phyloP scores from a whole-genome alignment of 2,797 vertebrate genomes.

The Remorina albescens region DNA sequence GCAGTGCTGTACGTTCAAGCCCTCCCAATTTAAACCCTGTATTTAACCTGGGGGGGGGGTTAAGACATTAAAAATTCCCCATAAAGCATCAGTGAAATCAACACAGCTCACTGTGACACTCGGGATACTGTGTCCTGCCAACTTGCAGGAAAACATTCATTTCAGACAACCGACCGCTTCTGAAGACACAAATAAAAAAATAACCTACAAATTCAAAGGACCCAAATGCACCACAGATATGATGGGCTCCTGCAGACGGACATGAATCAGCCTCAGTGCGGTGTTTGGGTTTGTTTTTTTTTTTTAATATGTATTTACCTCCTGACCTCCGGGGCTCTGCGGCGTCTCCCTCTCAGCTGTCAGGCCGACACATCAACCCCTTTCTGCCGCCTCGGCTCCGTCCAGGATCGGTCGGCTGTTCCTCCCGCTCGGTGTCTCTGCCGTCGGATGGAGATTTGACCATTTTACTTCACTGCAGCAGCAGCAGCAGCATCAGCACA shows the following conservation, averaged over 20 bases:
- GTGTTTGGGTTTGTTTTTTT: background rate
- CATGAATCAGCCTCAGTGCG: constrained; percentile 47
- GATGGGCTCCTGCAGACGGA: constrained; percentile 27
- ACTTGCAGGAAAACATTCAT: constrained; percentile 26
- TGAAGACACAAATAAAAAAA: too few relatives aligned
- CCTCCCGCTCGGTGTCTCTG: constrained; percentile 55
- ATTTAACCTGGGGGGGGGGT: rapidly evolving
- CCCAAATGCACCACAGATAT: background rate
- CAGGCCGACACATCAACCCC: constrained; percentile 39
- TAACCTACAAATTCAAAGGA: background rate
- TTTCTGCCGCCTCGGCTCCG: constrained; percentile 16
- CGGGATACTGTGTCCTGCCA: background rate
- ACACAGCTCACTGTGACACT: background rate
- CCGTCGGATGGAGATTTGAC: constrained; percentile 78
- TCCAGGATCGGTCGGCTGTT: constrained; percentile 46
- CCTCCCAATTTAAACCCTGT: constrained; percentile 3
- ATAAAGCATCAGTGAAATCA: background rate
- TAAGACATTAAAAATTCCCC: background rate
- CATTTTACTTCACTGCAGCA: constrained; percentile 84
- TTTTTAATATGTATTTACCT: constrained; percentile 64
- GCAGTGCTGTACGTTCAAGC: constrained; percentile 56
- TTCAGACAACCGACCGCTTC: background rate
- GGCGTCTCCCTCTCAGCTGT: constrained; percentile 45
- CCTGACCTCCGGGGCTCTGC: constrained; percentile 42
- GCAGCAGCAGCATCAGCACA: constrained; percentile 73